A percentile compares a stretch with the other conserved stretches of the same genome.
Conservation (phyloP, 2,797 vertebrate species). For the Tarsius wallacei region DNA sequence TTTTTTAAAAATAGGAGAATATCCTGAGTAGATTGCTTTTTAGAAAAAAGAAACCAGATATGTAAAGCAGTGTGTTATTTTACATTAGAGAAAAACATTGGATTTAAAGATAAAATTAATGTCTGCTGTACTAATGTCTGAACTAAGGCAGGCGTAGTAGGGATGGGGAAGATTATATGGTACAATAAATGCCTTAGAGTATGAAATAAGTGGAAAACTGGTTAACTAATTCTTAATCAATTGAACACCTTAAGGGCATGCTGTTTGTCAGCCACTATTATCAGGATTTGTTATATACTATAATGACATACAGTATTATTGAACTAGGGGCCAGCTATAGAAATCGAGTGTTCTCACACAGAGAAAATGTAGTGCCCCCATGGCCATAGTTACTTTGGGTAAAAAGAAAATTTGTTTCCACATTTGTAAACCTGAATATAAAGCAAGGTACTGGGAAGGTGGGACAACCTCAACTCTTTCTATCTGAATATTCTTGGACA, state of each 20-base stretch:
- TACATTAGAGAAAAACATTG: not conserved
- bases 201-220: not conserved
- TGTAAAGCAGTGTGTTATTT: not conserved
- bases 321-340: not conserved
- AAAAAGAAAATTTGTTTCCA: not conserved
- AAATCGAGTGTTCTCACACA: not conserved
- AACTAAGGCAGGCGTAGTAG: not conserved
- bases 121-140: not conserved
- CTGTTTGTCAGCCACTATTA: too few relatives aligned
- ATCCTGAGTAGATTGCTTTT: not conserved
- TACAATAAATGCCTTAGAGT: not conserved
- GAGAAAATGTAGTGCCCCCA: not conserved
- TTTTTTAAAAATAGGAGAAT: not conserved
- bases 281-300: too few relatives aligned
- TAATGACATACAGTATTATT: too few relatives aligned
- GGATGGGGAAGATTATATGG: not conserved
- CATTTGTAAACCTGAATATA: not conserved
- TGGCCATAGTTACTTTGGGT: too few relatives aligned
- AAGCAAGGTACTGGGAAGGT: not conserved
- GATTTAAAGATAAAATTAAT: not conserved
- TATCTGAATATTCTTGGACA: not conserved
- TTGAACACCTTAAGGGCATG: not conserved
- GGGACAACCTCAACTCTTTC: not conserved
- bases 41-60: not conserved
- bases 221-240: not conserved